A percentile compares a stretch with the other conserved stretches of the same genome.
Conservation (phyloP, 35 echinoderm and acorn worm species). For the Apostichopus parvimensis region DNA sequence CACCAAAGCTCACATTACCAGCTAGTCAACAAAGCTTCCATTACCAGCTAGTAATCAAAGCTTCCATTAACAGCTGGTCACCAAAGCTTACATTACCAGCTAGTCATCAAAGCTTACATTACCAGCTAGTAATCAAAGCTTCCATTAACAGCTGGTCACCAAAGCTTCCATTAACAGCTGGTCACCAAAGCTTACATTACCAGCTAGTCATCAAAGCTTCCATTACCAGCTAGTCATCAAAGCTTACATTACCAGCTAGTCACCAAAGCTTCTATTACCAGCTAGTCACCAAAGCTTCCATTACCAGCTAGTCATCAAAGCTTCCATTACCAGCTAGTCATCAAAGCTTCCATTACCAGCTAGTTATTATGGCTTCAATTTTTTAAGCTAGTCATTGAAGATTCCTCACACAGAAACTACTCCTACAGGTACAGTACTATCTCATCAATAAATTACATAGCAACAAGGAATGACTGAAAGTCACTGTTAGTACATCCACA, state of each 20-base stretch:
- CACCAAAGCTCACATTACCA: no score
- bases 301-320: no score
- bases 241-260: no score
- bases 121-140: background rate
- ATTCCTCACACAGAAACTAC: background rate
- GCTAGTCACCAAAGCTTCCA: no score
- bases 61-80: background rate
- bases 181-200: no score
- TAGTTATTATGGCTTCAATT: background rate
- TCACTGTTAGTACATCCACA: constrained; percentile 6
- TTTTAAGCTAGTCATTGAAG: background rate
- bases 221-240: no score
- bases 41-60: background rate
- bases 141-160: no score
- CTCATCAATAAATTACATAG: constrained; percentile 15
- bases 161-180: no score
- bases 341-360: background rate
- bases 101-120: background rate
- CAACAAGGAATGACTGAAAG: constrained; percentile 15
- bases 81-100: background rate
- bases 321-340: no score
- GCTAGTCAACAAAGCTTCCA: no score
- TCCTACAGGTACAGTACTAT: constrained; percentile 9
- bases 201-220: no score
- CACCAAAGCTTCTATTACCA: no score